A percentile compares a stretch with the other conserved stretches of the same genome.
phyloP scores from a whole-genome alignment of 1,140 invertebrate species.

The Drosophila chauvacae region DNA sequence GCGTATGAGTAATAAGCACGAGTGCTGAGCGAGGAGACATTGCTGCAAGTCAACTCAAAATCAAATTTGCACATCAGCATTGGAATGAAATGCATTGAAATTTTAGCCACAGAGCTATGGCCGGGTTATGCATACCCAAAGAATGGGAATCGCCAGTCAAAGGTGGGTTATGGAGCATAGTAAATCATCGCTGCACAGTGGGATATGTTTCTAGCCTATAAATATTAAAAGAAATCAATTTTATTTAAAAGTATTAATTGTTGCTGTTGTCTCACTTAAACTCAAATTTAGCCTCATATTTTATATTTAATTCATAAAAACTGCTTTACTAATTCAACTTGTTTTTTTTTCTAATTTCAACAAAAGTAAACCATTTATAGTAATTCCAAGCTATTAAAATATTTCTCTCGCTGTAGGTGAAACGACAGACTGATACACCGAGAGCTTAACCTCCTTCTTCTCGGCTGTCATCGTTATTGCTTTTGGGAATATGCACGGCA shows the following conservation, averaged over 20 bases:
- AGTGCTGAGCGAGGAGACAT: slow-evolving; percentile 22
- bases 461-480: slow-evolving; percentile 78
- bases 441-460: slow-evolving; percentile 33
- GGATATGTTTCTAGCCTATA: background rate
- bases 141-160: slow-evolving; percentile 37
- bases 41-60: slow-evolving; percentile 58
- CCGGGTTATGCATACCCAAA: slow-evolving; percentile 43
- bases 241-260: too few species aligned
- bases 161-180: slow-evolving; percentile 8
- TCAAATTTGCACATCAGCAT: slow-evolving; percentile 77
- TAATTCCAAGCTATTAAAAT: background rate
- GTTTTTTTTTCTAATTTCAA: too few species aligned
- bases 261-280: background rate
- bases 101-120: slow-evolving; percentile 67
- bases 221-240: background rate
- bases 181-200: slow-evolving; percentile 20
- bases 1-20: slow-evolving; percentile 72
- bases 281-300: background rate
- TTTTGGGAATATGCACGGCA: slow-evolving; percentile 78
- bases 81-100: slow-evolving; percentile 75
- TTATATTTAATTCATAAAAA: background rate
- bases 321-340: too few species aligned
- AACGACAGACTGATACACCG: background rate
- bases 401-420: slow-evolving; percentile 23
- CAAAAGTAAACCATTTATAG: background rate